Evolutionary conservation across 2,888 invertebrate genomes (phyloP).

Genomic region (Trichopria drosophilae): DNA sequence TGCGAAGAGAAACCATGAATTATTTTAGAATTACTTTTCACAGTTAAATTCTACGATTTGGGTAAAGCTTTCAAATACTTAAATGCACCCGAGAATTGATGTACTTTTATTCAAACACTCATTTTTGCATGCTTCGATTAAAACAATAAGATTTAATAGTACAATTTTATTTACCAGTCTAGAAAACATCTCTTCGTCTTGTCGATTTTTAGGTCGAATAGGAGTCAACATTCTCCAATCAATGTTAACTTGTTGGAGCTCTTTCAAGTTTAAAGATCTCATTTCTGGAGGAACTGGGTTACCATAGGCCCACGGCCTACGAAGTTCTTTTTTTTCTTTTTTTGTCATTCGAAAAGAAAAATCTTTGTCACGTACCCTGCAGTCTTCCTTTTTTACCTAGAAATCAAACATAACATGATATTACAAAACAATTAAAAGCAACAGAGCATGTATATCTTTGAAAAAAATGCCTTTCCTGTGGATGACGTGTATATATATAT

Average conservation of each 20-base stretch:
- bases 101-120: too few species aligned
- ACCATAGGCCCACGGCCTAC: slow-evolving; percentile 68
- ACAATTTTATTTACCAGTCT: slow-evolving; percentile 48
- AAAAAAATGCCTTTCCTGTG: too few species aligned
- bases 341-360: slow-evolving; percentile 75
- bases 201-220: slow-evolving; percentile 78
- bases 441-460: too few species aligned
- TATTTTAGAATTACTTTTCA: too few species aligned
- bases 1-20: too few species aligned
- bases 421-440: too few species aligned
- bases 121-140: too few species aligned
- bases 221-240: slow-evolving; percentile 93
- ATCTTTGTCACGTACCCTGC: slow-evolving; percentile 75
- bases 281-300: slow-evolving; percentile 85
- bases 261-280: slow-evolving; percentile 73
- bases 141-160: neutral
- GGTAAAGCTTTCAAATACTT: too few species aligned
- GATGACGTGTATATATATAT: too few species aligned
- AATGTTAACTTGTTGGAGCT: slow-evolving; percentile 81
- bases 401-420: too few species aligned
- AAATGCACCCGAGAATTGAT: too few species aligned
- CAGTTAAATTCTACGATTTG: too few species aligned
- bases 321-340: slow-evolving; percentile 69
- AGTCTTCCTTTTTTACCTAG: slow-evolving; percentile 73
- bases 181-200: slow-evolving; percentile 86